These are phyloP conservation scores for Sapajus apella DNA, from an alignment of 2,113 vertebrate genomes.

Conservation along the genomic window DNA sequence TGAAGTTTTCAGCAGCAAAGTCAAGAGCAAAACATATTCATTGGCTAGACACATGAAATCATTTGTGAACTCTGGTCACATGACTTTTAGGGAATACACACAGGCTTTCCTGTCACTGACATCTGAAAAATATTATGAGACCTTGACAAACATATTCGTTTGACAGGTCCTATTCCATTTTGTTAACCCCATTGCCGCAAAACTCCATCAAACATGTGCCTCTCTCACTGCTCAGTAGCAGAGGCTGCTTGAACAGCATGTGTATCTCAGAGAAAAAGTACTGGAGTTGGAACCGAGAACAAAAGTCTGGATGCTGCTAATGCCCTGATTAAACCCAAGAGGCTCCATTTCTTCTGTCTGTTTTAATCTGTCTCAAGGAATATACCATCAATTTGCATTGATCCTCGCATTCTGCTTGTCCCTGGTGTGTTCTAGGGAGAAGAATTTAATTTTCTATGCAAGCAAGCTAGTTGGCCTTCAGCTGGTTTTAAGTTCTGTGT, in stretches of 20 bases:
- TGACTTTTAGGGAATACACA: neutral
- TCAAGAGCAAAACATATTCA: neutral
- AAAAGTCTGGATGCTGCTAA: neutral
- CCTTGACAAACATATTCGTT: neutral
- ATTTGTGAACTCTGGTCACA: neutral
- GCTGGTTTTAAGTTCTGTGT: constrained; percentile 12
- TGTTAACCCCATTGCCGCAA: neutral
- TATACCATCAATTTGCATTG: constrained; percentile 63
- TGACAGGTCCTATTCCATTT: neutral
- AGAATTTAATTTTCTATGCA: constrained; percentile 51
- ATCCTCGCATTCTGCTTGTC: constrained; percentile 51
- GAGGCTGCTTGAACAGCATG: neutral
- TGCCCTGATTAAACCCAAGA: constrained; percentile 47
- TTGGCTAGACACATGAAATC: neutral
- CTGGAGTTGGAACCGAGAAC: neutral
- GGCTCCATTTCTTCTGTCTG: constrained; percentile 46
- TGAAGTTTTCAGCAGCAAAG: neutral
- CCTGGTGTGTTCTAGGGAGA: constrained; percentile 35
- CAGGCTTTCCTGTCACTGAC: neutral
- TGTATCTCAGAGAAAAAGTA: neutral
- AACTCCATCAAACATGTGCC: neutral
- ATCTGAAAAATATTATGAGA: neutral
- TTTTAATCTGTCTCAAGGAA: constrained; percentile 63
- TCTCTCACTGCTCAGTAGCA: neutral
- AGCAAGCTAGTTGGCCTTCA: constrained; percentile 20